Conservation (phyloP, 1,140 invertebrate genomes). For the Rhopalosiphum maidis region DNA sequence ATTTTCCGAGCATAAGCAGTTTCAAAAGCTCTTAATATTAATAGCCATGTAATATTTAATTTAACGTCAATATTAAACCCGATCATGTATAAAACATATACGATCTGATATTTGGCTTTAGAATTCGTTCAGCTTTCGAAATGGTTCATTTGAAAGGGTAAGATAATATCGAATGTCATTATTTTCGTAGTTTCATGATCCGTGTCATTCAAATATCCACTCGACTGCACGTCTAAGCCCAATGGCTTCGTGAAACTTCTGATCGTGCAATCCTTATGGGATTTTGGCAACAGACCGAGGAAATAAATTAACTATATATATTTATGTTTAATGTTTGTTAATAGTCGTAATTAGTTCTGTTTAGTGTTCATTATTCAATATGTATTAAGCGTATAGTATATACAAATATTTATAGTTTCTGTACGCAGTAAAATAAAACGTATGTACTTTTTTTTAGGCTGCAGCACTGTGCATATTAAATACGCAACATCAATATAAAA, state of each 20-base stretch:
- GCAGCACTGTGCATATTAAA: background rate
- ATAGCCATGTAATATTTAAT: background rate
- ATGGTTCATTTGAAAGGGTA: background rate
- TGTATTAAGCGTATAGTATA: background rate
- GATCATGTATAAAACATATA: background rate
- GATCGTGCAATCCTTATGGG: background rate
- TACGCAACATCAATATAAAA: no score
- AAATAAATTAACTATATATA: background rate
- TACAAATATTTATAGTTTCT: background rate
- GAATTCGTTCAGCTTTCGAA: background rate
- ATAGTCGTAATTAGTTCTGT: background rate
- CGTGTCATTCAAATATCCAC: conserved; percentile 11
- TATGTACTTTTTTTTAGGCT: background rate
- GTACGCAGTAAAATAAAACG: background rate
- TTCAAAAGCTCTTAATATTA: background rate
- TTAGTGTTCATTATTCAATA: background rate
- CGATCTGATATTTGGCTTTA: background rate
- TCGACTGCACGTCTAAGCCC: background rate
- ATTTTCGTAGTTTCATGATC: background rate
- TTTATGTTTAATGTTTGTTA: background rate
- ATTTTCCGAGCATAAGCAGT: background rate
- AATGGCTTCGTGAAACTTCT: background rate
- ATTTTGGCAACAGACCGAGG: background rate
- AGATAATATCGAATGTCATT: background rate
- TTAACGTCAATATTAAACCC: background rate